These are phyloP conservation scores for Armadillidium nasatum DNA, from an alignment of 1,140 invertebrate species.

Conservation along the genomic window DNA sequence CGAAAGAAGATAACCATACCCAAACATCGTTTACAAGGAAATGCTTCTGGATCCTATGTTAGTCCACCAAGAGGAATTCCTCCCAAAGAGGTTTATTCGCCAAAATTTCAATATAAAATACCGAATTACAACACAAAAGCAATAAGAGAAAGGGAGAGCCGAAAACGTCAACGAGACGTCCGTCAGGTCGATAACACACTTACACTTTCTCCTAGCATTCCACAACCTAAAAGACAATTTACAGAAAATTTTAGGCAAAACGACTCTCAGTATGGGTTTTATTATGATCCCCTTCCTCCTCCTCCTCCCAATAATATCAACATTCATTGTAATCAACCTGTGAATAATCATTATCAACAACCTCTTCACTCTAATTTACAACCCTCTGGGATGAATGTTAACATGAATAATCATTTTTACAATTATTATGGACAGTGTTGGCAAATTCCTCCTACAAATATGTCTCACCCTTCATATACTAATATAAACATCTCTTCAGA, in stretches of 20 bases:
- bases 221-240: background rate
- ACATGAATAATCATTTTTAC: background rate
- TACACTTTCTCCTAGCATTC: background rate
- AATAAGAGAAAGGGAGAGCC: constrained; percentile 37
- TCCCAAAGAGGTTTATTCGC: constrained; percentile 44
- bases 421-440: background rate
- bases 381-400: background rate
- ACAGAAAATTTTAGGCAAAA: background rate
- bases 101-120: constrained; percentile 46
- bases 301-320: no score
- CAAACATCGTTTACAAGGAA: constrained; percentile 56
- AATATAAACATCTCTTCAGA: background rate
- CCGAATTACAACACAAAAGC: constrained; percentile 37
- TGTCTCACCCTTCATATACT: background rate
- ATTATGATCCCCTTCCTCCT: no score
- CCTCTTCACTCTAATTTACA: background rate
- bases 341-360: background rate
- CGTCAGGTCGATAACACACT: constrained; percentile 36
- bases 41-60: constrained; percentile 44
- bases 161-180: constrained; percentile 43
- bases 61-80: constrained; percentile 44
- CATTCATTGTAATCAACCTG: no score
- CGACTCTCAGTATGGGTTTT: background rate
- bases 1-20: constrained; percentile 62
- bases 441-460: background rate